Percentiles rank a stretch among this genome's conserved stretches.
phyloP scores from a whole-genome alignment of 2,113 vertebrate species.

The Chamaetylas fuelleborni region DNA sequence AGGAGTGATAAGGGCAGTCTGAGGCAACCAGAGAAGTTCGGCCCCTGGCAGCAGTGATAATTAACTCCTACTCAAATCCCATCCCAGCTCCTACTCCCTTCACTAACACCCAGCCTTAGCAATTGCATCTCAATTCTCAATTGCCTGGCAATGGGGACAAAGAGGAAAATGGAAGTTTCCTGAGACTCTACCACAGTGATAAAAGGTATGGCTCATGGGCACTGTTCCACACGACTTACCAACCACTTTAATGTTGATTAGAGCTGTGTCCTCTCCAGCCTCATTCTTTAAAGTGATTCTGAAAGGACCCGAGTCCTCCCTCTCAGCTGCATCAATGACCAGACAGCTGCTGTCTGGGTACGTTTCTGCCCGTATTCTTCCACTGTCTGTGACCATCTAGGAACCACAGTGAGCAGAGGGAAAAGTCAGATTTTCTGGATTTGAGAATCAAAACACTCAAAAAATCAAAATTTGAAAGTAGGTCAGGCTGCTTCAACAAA shows the following conservation, averaged over 20 bases:
- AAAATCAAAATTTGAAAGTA: background rate
- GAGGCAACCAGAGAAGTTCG: background rate
- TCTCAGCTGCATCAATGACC: conserved; percentile 91
- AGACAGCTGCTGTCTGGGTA: conserved; percentile 90
- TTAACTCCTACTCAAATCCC: background rate
- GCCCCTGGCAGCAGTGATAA: background rate
- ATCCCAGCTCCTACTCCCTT: background rate
- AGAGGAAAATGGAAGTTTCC: background rate
- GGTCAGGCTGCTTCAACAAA: background rate
- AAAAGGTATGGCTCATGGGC: background rate
- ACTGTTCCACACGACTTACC: conserved; percentile 77
- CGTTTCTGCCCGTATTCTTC: conserved; percentile 86
- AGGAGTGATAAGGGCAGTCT: background rate
- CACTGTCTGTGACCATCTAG: conserved; percentile 88
- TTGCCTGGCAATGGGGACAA: background rate
- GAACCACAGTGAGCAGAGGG: background rate
- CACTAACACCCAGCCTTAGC: background rate
- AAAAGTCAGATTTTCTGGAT: background rate
- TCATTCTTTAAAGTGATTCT: conserved; percentile 94
- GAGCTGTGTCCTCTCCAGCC: conserved; percentile 89
- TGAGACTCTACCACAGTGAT: background rate
- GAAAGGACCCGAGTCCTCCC: conserved; percentile 90
- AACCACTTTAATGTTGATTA: conserved; percentile 93
- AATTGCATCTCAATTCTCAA: background rate
- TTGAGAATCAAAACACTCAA: background rate